phyloP scores from a whole-genome alignment of 1,140 invertebrate species.

The Cyclargus thomasi region DNA sequence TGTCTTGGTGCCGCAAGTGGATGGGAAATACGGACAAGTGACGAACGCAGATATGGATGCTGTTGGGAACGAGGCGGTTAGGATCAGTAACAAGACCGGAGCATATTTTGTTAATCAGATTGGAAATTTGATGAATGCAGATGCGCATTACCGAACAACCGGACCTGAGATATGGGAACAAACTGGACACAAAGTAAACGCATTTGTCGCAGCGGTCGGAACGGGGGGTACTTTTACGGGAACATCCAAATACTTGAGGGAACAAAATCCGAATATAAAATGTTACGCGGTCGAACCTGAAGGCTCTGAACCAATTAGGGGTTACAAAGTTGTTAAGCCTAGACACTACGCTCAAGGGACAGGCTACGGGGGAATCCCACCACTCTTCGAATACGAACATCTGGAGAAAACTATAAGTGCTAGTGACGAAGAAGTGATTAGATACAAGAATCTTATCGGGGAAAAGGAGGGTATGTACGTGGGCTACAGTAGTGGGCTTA shows the following conservation, averaged over 20 bases:
- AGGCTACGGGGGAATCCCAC: slow-evolving; percentile 57
- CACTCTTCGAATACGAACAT: slow-evolving; percentile 50
- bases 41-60: slow-evolving; percentile 53
- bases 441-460: slow-evolving; percentile 56
- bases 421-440: slow-evolving; percentile 52
- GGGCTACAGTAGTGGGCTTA: slow-evolving; percentile 62
- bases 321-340: slow-evolving; percentile 52
- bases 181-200: slow-evolving; percentile 55
- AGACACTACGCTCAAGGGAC: slow-evolving; percentile 62
- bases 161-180: slow-evolving; percentile 67
- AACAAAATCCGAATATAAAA: slow-evolving; percentile 48
- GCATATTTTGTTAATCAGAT: slow-evolving; percentile 63
- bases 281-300: slow-evolving; percentile 54
- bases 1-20: slow-evolving; percentile 62
- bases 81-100: slow-evolving; percentile 46
- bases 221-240: slow-evolving; percentile 61
- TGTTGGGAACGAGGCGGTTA: slow-evolving; percentile 49
- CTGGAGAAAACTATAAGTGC: slow-evolving; percentile 53
- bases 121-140: slow-evolving; percentile 45
- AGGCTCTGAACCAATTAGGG: slow-evolving; percentile 58
- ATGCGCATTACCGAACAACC: slow-evolving; percentile 52
- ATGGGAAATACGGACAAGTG: slow-evolving; percentile 64
- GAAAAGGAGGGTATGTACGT: slow-evolving; percentile 62
- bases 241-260: slow-evolving; percentile 55
- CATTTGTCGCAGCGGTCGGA: slow-evolving; percentile 57